A percentile compares a stretch with the other conserved stretches of the same genome.
Evolutionary conservation across 2,888 invertebrate species (phyloP).

Genomic region (Caenorhabditis japonica): DNA sequence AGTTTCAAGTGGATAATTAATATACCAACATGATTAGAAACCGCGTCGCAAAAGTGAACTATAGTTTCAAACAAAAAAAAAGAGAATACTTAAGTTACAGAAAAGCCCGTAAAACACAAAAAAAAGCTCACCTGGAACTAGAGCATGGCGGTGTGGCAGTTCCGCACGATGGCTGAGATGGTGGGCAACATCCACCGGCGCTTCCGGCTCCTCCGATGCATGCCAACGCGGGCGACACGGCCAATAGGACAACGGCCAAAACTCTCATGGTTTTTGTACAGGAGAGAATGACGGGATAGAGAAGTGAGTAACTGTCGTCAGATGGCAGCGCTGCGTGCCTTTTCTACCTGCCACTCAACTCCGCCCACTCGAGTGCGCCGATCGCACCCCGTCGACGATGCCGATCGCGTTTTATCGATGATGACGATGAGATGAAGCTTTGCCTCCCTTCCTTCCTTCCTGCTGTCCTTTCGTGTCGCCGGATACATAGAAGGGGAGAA

Average conservation of each 20-base stretch:
- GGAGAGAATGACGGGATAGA: neutral
- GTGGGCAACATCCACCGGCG: conserved; percentile 62
- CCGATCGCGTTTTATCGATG: conserved; percentile 40
- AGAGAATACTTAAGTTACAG: neutral
- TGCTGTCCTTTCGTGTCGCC: neutral
- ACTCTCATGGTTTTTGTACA: conserved; percentile 22
- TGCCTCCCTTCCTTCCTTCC: too few species aligned
- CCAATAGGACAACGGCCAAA: conserved; percentile 33
- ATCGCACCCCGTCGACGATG: conserved; percentile 9
- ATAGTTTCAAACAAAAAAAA: too few species aligned
- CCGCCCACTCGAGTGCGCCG: conserved; percentile 24
- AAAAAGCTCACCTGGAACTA: conserved; percentile 62
- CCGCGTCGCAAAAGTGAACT: too few species aligned
- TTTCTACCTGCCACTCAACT: conserved; percentile 48
- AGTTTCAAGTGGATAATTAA: too few species aligned
- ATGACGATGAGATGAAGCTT: conserved; percentile 49
- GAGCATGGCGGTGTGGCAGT: conserved; percentile 66
- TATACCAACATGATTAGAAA: too few species aligned
- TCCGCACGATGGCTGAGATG: conserved; percentile 58
- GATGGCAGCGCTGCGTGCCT: conserved; percentile 38
- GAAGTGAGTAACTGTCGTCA: conserved; percentile 38
- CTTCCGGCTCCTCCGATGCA: conserved; percentile 60
- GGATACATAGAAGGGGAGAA: too few species aligned
- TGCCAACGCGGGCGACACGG: conserved; percentile 49
- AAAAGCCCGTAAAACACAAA: neutral